Percentiles rank a stretch among this genome's conserved stretches.
phyloP scores from a whole-genome alignment of 2,113 vertebrate species.

The Antennarius striatus region DNA sequence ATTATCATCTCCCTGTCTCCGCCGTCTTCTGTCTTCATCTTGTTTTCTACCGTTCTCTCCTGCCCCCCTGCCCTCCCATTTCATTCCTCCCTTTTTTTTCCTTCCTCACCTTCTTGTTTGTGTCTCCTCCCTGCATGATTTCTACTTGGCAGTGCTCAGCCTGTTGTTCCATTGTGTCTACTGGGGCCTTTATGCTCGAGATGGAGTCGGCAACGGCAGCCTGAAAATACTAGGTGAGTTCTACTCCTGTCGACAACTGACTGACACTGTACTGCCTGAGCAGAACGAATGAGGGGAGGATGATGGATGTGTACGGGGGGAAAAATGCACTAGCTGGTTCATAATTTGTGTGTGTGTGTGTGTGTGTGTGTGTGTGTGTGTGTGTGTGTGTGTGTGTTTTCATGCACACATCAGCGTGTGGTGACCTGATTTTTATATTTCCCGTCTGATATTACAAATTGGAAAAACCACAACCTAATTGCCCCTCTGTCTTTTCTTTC shows the following conservation, averaged over 20 bases:
- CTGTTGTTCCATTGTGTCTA: conserved; percentile 91
- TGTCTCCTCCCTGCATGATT: conserved; percentile 23
- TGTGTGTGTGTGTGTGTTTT: conserved; percentile 1
- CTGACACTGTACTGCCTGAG: conserved; percentile 31
- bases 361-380: not conserved
- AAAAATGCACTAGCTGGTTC: conserved; percentile 17
- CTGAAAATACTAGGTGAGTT: conserved; percentile 89
- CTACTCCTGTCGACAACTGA: conserved; percentile 12
- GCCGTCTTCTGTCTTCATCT: conserved; percentile 4
- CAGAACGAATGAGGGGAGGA: conserved; percentile 39
- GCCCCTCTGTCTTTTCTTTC: conserved; percentile 45
- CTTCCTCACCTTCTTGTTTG: not conserved
- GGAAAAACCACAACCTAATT: conserved; percentile 70
- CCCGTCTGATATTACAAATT: conserved; percentile 60
- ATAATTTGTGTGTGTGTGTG: conserved; percentile 8
- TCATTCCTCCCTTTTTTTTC: not conserved
- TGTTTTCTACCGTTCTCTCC: not conserved
- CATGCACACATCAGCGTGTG: conserved; percentile 19
- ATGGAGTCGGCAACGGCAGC: conserved; percentile 87
- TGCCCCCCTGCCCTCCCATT: not conserved
- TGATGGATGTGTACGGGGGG: conserved; percentile 31
- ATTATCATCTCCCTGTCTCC: conserved; percentile 36
- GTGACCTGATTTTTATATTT: conserved; percentile 60
- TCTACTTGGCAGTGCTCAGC: conserved; percentile 83
- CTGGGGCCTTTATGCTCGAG: conserved; percentile 89